Conservation (phyloP, 2,113 vertebrate species). For the Amazona guildingii region DNA sequence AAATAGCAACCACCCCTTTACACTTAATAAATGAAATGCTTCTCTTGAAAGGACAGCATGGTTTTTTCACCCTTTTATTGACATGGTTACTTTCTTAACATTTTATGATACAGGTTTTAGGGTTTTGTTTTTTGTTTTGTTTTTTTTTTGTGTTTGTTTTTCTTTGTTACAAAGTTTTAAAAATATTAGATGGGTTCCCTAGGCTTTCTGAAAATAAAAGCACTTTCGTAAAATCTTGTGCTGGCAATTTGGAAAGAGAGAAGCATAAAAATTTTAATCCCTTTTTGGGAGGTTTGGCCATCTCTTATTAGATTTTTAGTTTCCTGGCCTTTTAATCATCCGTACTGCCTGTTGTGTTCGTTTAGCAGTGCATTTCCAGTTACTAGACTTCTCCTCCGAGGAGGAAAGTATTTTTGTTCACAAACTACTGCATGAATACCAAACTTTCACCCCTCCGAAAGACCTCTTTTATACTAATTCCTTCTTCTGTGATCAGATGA, state of each 20-base stretch:
- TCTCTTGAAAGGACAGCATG: neutral
- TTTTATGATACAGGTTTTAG: neutral
- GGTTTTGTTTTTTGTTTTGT: rapidly evolving
- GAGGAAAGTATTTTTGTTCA: neutral
- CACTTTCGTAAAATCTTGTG: neutral
- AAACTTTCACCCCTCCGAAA: neutral
- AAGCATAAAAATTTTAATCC: neutral
- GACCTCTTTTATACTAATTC: neutral
- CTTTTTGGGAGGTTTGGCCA: neutral
- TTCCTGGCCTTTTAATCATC: neutral
- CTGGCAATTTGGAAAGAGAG: neutral
- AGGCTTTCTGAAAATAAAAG: neutral
- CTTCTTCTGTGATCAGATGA: neutral
- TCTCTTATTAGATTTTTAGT: neutral
- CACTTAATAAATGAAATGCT: neutral
- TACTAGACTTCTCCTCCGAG: neutral
- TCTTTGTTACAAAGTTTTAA: neutral
- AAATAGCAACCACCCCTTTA: neutral
- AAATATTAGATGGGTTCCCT: neutral
- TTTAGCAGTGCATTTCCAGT: neutral
- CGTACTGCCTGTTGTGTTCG: neutral
- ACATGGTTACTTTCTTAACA: neutral
- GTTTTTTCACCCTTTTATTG: neutral
- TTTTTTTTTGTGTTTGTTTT: neutral
- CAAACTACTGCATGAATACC: rapidly evolving